Base-by-base conservation (phyloP, 2,113 vertebrate species). In the Ascaphus truei region DNA sequence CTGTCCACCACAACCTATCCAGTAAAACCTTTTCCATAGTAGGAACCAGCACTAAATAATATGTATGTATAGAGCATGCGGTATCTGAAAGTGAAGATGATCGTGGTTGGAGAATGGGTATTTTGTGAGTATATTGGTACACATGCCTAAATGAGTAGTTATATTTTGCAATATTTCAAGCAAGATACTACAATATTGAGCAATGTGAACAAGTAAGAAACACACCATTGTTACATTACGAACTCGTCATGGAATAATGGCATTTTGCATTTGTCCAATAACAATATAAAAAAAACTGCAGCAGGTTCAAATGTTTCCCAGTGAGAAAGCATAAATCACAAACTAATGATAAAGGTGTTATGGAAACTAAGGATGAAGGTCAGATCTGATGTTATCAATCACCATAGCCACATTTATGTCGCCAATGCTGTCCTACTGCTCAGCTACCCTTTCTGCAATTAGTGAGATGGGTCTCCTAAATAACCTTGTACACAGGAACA, bases 301-400 rank as follows among this genome's bases (percentile, higher is more conserved):
- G 43, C 41, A 27, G 23, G 29, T 56, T 60, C 33, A 59, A 69
- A 69, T 60, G 55, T 69, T 59, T 69, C 66, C 55, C 56, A 59
- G 56, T 69, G 66, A 60, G 55, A 69, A 68, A 59, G 55, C 66
- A 69, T 69, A 69, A 69, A 69, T 69, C 66, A 69, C 66, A 50
- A 37, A 29, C 66, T 69, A 69, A 69, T 60, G 66, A 69, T 69
- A 69, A 69, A 69, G 66, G 55, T 69, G 66, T 69, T 69, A 69
- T 69, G 66, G 55, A 69, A 68, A 69, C 43, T 50, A 69, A 37
- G 55, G 55, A 58, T 59, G 66, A 69, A 69, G 66, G 66, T 69
- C 66, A 69, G 15, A 69, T 60, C 30, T 59, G 55, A 69, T 48
- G 66, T 51, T 69, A 69, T 69, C 55, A 60, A 69, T 69, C 66